Base-by-base conservation (phyloP, 2,888 invertebrate genomes). In the Morinoia aosen region DNA sequence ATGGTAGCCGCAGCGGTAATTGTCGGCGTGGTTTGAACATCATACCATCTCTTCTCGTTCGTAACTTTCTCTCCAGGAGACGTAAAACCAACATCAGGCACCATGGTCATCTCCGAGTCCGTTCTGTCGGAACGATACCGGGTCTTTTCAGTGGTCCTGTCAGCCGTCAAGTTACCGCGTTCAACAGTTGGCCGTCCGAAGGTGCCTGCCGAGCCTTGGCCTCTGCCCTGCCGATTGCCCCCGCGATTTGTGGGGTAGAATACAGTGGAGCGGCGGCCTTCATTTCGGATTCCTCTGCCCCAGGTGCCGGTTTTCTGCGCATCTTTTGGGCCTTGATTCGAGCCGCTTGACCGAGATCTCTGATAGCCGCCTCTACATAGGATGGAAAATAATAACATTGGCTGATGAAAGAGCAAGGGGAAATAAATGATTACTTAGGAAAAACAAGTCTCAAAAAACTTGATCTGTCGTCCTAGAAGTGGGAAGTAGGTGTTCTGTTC, bases 1-100 rank as follows among this genome's bases (percentile, higher is more conserved):
- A 93, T 93, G 33, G 93, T 93, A 19, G 93, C 93, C 10, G 93
- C 93, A 93, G 93, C 93, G 33, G 93, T 93, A 19, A 93, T 93
- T 57, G 93, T 93, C 16, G 93, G 93, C 16, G 93, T 56, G 14
- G 40, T 88, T 88, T 88, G 90, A 48, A 90, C 90, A 39, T 90
- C 90, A 90, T 12, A 40, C 40, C 40, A 7, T 90, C 3, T 90
- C 10, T 88, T 88, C 2, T 88, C 88, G 12, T 39, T 39, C 11
- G 25, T 2, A 88, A 88, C n/a, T 76, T 76, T 76, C 33, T 76
- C 76, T 33, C 76, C 76, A 33, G 25, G 16, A 33, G 76, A 3
- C 76, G 25, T 7, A 16, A 33, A 33, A 76, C 16, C 25, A 2
- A 33, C 19, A 33, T 76, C 25, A 33, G 33, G 25, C 76, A 61